phyloP scores from a whole-genome alignment of 2,113 vertebrate genomes.

The Regulus satrapa region DNA sequence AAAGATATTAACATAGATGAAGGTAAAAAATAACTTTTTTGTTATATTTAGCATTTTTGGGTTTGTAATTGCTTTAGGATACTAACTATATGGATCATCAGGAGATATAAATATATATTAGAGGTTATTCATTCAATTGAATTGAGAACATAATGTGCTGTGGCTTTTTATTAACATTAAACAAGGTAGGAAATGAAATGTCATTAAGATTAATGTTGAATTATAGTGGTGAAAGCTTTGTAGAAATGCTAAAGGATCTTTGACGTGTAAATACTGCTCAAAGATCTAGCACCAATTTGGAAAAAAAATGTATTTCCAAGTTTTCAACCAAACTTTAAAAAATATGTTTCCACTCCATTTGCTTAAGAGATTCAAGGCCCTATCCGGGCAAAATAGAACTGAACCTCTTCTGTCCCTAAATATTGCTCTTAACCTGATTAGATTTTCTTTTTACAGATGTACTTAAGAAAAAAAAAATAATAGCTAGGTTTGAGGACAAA shows the following conservation, averaged over 20 bases:
- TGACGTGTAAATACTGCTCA: not conserved
- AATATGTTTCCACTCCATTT: not conserved
- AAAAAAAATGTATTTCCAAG: not conserved
- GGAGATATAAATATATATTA: not conserved
- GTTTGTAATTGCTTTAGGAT: constrained; percentile 43
- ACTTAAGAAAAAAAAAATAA: not conserved
- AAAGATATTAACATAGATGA: not conserved
- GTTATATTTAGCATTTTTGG: constrained; percentile 32
- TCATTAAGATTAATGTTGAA: not conserved
- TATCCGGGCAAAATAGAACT: not conserved
- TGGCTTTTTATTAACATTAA: constrained; percentile 24
- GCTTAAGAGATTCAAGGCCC: not conserved
- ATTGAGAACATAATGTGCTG: not conserved
- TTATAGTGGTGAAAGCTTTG: constrained; percentile 11
- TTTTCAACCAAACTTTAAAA: not conserved
- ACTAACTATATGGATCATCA: constrained; percentile 23
- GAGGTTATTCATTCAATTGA: not conserved
- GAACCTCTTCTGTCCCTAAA: not conserved
- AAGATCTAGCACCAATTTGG: not conserved
- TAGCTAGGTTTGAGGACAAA: not conserved
- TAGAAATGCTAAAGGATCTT: not conserved
- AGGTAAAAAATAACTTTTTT: not conserved
- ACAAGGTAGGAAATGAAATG: not conserved
- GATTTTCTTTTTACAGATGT: not conserved
- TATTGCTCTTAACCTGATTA: not conserved